Evolutionary conservation across 2,888 invertebrate species (phyloP).

Genomic region (Eilema depressum): DNA sequence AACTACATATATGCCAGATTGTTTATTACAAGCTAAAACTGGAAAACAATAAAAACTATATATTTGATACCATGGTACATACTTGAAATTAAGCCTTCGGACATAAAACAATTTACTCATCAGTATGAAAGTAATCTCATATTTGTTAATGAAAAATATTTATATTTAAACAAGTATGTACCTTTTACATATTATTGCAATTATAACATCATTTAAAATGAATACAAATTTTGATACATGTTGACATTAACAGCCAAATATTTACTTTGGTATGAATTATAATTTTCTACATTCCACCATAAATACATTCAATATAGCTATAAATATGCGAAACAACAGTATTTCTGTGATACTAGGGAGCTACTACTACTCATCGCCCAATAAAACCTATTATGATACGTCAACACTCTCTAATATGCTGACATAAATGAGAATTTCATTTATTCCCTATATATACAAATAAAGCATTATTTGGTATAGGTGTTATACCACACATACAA

Average conservation of each 20-base stretch:
- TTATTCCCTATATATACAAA: conserved; percentile 60
- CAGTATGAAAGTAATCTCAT: conserved; percentile 32
- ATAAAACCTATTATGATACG: conserved; percentile 45
- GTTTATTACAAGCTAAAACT: conserved; percentile 31
- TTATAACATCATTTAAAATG: conserved; percentile 43
- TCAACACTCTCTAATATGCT: conserved; percentile 10
- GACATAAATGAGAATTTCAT: conserved; percentile 43
- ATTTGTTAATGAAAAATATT: conserved; percentile 8
- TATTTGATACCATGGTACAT: conserved; percentile 39
- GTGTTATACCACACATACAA: conserved; percentile 34
- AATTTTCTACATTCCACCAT: conserved; percentile 55
- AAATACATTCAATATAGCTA: conserved; percentile 58
- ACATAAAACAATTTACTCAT: conserved; percentile 42
- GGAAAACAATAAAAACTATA: conserved; percentile 40
- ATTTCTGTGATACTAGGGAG: conserved; percentile 52
- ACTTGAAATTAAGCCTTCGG: conserved; percentile 41
- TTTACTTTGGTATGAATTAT: conserved; percentile 69
- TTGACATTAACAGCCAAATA: conserved; percentile 67
- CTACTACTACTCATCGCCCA: conserved; percentile 45
- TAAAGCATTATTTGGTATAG: conserved; percentile 57
- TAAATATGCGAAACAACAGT: conserved; percentile 51
- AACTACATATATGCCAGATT: conserved; percentile 1
- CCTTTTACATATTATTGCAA: conserved; percentile 30
- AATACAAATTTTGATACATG: conserved; percentile 62
- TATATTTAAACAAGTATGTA: conserved; percentile 17